These are phyloP conservation scores for Drosophila pallidifrons DNA, from an alignment of 1,140 invertebrate genomes.

Conservation along the genomic window DNA sequence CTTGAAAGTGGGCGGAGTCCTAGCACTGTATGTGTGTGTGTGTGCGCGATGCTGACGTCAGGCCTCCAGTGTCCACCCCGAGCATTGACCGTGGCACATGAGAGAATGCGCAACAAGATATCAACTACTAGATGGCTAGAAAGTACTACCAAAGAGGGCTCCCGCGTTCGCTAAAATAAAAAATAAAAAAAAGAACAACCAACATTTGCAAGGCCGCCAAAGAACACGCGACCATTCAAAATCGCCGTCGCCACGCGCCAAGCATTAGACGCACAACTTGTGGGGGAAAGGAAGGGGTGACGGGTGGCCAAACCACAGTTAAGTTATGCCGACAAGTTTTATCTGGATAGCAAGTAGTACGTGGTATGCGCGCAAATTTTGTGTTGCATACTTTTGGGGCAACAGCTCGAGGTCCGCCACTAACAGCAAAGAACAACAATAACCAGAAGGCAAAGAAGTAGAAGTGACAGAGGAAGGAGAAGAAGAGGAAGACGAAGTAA, in stretches of 20 bases:
- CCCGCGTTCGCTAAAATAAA: conserved; percentile 2
- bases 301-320: conserved; percentile 35
- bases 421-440: conserved; percentile 6
- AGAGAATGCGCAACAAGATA: conserved; percentile 78
- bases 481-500: neutral
- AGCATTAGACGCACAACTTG: conserved; percentile 38
- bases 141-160: conserved; percentile 5
- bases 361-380: conserved; percentile 41
- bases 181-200: conserved; percentile 14
- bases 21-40: conserved; percentile 9
- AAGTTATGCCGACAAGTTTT: conserved; percentile 68
- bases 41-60: conserved; percentile 60
- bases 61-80: conserved; percentile 30
- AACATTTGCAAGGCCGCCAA: conserved; percentile 49
- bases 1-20: conserved; percentile 57
- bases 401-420: neutral
- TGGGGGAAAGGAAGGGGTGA: neutral
- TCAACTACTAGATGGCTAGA: conserved; percentile 21
- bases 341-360: conserved; percentile 39
- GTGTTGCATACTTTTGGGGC: conserved; percentile 59
- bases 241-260: conserved; percentile 69
- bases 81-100: conserved; percentile 70
- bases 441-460: neutral
- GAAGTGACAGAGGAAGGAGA: too few relatives aligned
- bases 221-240: conserved; percentile 63